A percentile compares a stretch with the other conserved stretches of the same genome.
Conservation (phyloP, 2,888 invertebrate genomes). For the Labia minor region DNA sequence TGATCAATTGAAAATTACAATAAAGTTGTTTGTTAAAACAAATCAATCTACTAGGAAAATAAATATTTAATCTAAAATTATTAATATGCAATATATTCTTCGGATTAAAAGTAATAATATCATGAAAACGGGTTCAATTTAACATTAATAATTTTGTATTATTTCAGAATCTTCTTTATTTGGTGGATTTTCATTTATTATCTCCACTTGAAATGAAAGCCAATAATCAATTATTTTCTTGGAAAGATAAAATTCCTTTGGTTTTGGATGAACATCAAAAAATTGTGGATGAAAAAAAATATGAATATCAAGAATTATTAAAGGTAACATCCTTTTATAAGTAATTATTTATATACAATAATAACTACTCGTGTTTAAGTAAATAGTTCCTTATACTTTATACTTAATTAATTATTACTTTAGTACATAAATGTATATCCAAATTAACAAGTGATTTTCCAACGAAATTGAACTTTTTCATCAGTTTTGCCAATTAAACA, state of each 20-base stretch:
- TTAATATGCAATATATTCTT: no score
- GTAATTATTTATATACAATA: not conserved
- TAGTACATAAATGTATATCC: no score
- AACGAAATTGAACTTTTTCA: no score
- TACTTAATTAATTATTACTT: no score
- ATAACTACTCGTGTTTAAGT: not conserved
- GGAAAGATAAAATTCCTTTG: conserved; percentile 68
- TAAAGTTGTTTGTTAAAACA: no score
- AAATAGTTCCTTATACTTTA: conserved; percentile 15
- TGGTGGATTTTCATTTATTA: conserved; percentile 70
- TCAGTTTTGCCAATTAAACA: no score
- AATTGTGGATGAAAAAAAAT: conserved; percentile 68
- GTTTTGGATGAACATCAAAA: conserved; percentile 72
- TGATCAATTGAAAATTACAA: no score
- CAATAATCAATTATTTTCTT: conserved; percentile 77
- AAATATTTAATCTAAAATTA: no score
- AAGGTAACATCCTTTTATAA: conserved; percentile 38
- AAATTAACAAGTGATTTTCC: no score
- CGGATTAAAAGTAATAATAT: no score
- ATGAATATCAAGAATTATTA: conserved; percentile 75
- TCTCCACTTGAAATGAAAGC: conserved; percentile 78
- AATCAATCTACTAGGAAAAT: no score
- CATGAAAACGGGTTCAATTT: no score
- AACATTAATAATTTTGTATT: not conserved
- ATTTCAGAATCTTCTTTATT: conserved; percentile 47